These are phyloP conservation scores for Cepphus grylle DNA, from an alignment of 2,113 vertebrate species.

Conservation along the genomic window DNA sequence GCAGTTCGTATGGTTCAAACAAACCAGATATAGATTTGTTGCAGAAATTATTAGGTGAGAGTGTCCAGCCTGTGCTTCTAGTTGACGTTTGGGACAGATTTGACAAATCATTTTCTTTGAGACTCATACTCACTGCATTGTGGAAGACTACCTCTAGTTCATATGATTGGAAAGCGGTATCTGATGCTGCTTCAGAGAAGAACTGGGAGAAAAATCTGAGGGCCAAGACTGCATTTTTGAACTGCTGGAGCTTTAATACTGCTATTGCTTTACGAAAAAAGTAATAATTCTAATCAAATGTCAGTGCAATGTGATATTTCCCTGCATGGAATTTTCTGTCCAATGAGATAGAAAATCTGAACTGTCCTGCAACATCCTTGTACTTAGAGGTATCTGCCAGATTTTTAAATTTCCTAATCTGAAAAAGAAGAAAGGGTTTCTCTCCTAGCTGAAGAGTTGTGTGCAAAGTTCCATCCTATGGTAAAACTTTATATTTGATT, in stretches of 20 bases:
- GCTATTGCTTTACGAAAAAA: neutral
- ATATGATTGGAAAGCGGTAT: neutral
- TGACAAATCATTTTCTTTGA: neutral
- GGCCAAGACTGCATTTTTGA: neutral
- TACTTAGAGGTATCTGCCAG: neutral
- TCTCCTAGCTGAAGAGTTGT: neutral
- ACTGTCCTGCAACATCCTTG: neutral
- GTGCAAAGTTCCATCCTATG: neutral
- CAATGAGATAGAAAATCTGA: neutral
- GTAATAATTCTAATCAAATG: neutral
- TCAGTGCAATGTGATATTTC: neutral
- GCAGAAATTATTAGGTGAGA: neutral
- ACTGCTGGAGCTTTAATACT: neutral
- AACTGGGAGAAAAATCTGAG: neutral
- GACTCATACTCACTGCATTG: neutral
- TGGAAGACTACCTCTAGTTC: neutral
- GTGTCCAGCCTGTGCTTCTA: neutral
- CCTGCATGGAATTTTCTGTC: neutral
- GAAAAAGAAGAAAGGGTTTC: neutral
- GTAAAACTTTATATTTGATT: neutral
- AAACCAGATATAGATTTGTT: neutral
- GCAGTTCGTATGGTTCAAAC: neutral
- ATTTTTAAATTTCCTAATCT: neutral
- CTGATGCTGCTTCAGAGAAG: neutral
- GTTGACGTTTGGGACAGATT: neutral